Evolutionary conservation across 2,797 vertebrate species (phyloP), one percentile per base, ranked within the genome.

Genomic region (Margarornis squamiger): DNA sequence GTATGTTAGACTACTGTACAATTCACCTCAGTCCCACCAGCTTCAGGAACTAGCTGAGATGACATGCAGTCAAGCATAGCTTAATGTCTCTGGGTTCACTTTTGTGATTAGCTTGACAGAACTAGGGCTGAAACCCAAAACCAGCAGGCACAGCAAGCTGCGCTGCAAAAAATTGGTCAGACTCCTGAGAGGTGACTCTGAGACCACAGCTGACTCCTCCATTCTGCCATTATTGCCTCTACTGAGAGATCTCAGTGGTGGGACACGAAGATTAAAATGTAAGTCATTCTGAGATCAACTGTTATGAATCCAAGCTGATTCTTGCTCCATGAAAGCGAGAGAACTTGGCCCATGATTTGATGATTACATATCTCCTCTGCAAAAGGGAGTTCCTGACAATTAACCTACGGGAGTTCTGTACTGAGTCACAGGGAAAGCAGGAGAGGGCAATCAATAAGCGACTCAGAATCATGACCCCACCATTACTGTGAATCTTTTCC

Each of bases 371-470:
- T 29, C 38, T 90, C 57, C 48, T 74, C 82, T 48, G 57, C 2
- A 12, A 83, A 86, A 93, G 70, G 85, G 39, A 94, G n/a, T 12
- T 96, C 72, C 84, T 93, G 73, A 88, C 70, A 83, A 83, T 72
- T 58, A 74, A 59, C 54, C 58, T 43, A 48, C 3, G 3, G 58
- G 75, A 94, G n/a, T 55, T 66, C 48, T 0, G 2, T 12, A 66
- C 43, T 51, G 73, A 91, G 41, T 74, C 80, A 75, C 1, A 26
- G 41, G 49, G 34, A 84, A 78, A 67, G 84, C 49, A 86, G 58
- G 34, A 90, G 34, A 71, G n/a, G 26, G n/a, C 48, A 85, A 80
- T 86, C 81, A 65, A 88, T 74, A 48, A 80, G 77, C 0, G 0
- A 85, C 67, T 79, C 48, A 38, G 67, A 89, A 63, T 34, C 78